A percentile compares a stretch with the other conserved stretches of the same genome.
phyloP scores from a whole-genome alignment of 2,888 invertebrate genomes.

The Omphaloscelis lunosa region DNA sequence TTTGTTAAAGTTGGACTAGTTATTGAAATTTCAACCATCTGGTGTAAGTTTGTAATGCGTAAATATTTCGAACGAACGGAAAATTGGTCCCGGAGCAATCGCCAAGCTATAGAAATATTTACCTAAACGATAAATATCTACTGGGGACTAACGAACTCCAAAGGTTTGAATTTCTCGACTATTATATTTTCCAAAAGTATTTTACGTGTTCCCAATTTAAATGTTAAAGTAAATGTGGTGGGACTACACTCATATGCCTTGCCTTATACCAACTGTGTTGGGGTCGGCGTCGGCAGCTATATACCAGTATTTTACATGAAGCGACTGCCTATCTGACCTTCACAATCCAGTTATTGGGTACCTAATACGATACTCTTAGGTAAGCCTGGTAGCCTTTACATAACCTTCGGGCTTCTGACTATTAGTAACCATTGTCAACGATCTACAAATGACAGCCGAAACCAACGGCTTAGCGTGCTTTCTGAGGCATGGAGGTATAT shows the following conservation, averaged over 20 bases:
- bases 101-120: conserved; percentile 27
- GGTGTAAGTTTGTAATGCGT: conserved; percentile 32
- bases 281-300: background rate
- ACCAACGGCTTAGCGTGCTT: background rate
- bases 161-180: conserved; percentile 20
- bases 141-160: conserved; percentile 1
- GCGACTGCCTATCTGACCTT: background rate
- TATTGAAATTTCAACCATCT: conserved; percentile 68
- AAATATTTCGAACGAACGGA: conserved; percentile 43
- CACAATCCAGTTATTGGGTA: background rate
- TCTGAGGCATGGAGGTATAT: background rate
- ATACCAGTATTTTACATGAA: background rate
- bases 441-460: background rate
- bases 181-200: conserved; percentile 1
- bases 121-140: conserved; percentile 30
- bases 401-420: background rate
- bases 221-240: background rate
- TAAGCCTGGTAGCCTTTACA: background rate
- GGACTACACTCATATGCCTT: background rate
- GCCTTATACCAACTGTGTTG: background rate
- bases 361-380: background rate
- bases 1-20: conserved; percentile 70
- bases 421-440: background rate
- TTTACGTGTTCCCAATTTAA: conserved; percentile 21
- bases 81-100: conserved; percentile 37